Evolutionary conservation across 2,797 vertebrate species (phyloP).

Genomic region (Pelobates cultripes): DNA sequence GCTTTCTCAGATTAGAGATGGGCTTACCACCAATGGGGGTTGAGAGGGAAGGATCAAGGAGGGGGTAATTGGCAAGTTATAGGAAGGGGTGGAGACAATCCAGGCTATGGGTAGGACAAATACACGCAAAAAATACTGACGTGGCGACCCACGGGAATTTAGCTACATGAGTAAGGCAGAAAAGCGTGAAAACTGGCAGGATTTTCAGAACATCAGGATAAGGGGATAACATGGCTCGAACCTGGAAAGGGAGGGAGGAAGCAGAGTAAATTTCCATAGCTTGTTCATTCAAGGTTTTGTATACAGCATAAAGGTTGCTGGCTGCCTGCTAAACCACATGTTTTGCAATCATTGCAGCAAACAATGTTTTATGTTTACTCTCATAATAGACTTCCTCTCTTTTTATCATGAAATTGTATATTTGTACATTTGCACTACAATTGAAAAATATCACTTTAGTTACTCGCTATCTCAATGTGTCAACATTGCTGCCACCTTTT

Average conservation of each 20-base stretch:
- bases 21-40: too few relatives aligned
- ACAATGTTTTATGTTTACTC: constrained; percentile 78
- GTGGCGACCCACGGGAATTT: too few relatives aligned
- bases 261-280: constrained; percentile 67
- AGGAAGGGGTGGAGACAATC: too few relatives aligned
- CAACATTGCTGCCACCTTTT: constrained; percentile 90
- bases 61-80: too few relatives aligned
- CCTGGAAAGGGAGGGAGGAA: constrained; percentile 74
- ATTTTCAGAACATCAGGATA: constrained; percentile 55
- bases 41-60: too few relatives aligned
- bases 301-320: constrained; percentile 69
- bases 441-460: constrained; percentile 75
- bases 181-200: too few relatives aligned
- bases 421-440: too few relatives aligned
- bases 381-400: constrained; percentile 65
- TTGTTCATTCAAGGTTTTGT: constrained; percentile 67
- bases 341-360: constrained; percentile 79
- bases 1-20: too few relatives aligned
- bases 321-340: constrained; percentile 70
- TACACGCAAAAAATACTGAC: too few relatives aligned
- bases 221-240: constrained; percentile 75
- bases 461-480: constrained; percentile 88
- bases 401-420: constrained; percentile 74
- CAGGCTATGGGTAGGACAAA: too few relatives aligned
- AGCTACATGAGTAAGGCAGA: too few relatives aligned